Evolutionary conservation across 1,140 invertebrate genomes (phyloP), one percentile per base, ranked within the genome.

Genomic region (Nephila pilipes): DNA sequence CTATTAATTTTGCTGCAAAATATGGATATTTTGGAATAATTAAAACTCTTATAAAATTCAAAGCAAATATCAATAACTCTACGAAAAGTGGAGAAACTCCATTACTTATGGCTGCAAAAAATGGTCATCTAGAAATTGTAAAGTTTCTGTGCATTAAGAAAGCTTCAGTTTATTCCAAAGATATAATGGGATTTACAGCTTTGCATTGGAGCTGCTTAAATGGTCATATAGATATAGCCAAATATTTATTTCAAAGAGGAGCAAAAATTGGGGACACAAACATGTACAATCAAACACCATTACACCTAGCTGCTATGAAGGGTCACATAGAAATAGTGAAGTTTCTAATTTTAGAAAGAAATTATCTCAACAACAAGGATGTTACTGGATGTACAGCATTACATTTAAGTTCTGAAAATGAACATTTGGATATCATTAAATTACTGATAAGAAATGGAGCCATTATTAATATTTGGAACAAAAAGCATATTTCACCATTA

Each of bases 21-120:
- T 20, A 81, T 58, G 69, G 75, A 3, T 38, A 57, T 80, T 18
- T 57, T 22, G 25, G n/a, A 32, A 57, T 75, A 22, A 60, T 87
- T 54, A 57, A 87, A 92, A 29, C 85, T 55, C 79, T 92, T 18
- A 29, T 87, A 3, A 25, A 92, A 4, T 0, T 97, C 69, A 97
- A 97, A 1, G 97, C 97, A 0, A 96, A 97, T 94, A 97, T 98
- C 1, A 99, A 99, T 95, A 97, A 97, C 0, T 96, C 98, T 20
- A 97, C 58, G 20, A 65, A 36, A 20, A 25, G 0, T 54, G 63
- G 83, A 55, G 22, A 3, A 20, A 85, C 83, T 79, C 38, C 81
- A 16, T 57, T 92, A 22, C 60, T 75, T 92, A 14, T 92, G 22
- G 58, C 90, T 38, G 79, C 60, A 14, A 32, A 54, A 20, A 63